A percentile compares a stretch with the other conserved stretches of the same genome.
phyloP scores from a whole-genome alignment of 2,888 invertebrate genomes.

The Furcula furcula region DNA sequence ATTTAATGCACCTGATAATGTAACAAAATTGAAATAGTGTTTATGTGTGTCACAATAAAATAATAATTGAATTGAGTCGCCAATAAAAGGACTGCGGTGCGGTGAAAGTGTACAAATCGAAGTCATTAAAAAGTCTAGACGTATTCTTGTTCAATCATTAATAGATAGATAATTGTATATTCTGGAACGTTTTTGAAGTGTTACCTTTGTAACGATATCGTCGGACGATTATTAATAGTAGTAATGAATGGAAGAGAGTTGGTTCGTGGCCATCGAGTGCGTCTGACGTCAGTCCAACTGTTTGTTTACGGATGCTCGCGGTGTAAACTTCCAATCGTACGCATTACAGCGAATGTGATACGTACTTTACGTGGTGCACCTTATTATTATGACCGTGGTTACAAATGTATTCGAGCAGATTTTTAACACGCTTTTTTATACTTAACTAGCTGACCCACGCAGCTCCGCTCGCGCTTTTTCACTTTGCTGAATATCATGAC shows the following conservation, averaged over 20 bases:
- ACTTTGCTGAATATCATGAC: too few relatives aligned
- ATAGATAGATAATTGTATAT: neutral
- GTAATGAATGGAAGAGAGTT: slow-evolving; percentile 20
- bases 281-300: slow-evolving; percentile 61
- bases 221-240: neutral
- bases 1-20: too few relatives aligned
- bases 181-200: too few relatives aligned
- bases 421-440: too few relatives aligned
- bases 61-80: neutral
- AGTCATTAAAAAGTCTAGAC: neutral
- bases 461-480: too few relatives aligned
- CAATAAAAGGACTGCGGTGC: neutral
- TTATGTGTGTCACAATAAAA: neutral
- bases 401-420: too few relatives aligned
- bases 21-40: too few relatives aligned
- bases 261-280: slow-evolving; percentile 18
- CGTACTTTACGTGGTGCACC: too few relatives aligned
- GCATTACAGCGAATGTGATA: too few relatives aligned
- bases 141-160: neutral
- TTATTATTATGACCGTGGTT: too few relatives aligned
- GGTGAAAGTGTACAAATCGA: slow-evolving; percentile 1
- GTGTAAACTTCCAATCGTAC: slow-evolving; percentile 71
- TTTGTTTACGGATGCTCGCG: slow-evolving; percentile 70
- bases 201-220: neutral
- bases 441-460: too few relatives aligned